Base-by-base conservation (phyloP, 2,888 invertebrate species). In the Leistus spinibarbis region DNA sequence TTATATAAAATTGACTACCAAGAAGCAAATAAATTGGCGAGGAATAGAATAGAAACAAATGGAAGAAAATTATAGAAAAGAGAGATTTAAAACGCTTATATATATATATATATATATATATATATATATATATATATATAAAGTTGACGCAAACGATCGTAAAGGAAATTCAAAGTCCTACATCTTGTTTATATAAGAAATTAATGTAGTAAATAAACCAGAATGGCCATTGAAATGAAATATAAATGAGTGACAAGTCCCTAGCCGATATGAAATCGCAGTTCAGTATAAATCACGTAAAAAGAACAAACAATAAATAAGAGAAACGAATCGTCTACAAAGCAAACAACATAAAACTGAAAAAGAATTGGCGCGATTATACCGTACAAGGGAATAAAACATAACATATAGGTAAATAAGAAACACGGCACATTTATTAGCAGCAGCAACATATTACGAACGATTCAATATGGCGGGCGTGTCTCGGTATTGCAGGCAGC, bases 381-480 rank as follows among this genome's bases (percentile, higher is more conserved):
- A n/a, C n/a, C n/a, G n/a, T n/a, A n/a, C n/a, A n/a, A n/a, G n/a
- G n/a, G n/a, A n/a, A n/a, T n/a, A n/a, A n/a, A n/a, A n/a, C n/a
- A n/a, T n/a, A n/a, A n/a, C n/a, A n/a, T n/a, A n/a, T n/a, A n/a
- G n/a, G n/a, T n/a, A n/a, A n/a, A n/a, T n/a, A 64, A 71, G 54
- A 57, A n/a, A 1, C 13, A 64, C 10, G 17, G 22, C 22, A 64
- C 22, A 64, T 24, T 22, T 20, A 64, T n/a, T n/a, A n/a, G n/a
- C n/a, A n/a, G n/a, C n/a, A n/a, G n/a, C 40, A 13, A 40, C 40
- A 40, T 13, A 83, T 83, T 84, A 83, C 83, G 84, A 83, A 78
- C 78, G 79, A 86, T 86, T 86, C 85, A 86, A 82, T 83, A 83
- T 85, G 85, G 85, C 84, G 83, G 84, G 82, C 76, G 3, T 24